Evolutionary conservation across 2,888 invertebrate species (phyloP).

Genomic region (Melipona beecheii): DNA sequence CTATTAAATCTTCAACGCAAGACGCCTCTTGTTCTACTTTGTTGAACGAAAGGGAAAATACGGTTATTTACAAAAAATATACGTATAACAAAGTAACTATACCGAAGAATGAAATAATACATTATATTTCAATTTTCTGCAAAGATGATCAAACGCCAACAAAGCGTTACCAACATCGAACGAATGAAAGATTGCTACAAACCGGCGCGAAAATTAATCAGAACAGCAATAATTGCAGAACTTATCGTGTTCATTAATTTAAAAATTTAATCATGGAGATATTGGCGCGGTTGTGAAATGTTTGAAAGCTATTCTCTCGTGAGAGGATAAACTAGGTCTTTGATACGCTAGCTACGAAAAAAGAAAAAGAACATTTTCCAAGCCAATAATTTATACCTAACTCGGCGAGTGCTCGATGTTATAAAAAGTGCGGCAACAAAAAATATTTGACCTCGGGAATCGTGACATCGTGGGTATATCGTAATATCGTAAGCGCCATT

Average conservation of each 20-base stretch:
- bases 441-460: neutral
- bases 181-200: too few species aligned
- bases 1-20: too few species aligned
- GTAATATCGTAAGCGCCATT: neutral
- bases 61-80: too few species aligned
- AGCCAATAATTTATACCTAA: conserved; percentile 8
- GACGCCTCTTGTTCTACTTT: too few species aligned
- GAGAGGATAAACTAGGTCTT: neutral
- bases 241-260: neutral
- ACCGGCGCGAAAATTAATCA: neutral
- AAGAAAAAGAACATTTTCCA: neutral
- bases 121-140: too few species aligned
- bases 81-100: too few species aligned
- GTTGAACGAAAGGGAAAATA: too few species aligned
- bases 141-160: too few species aligned
- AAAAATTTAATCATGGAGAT: too few species aligned
- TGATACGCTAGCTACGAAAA: neutral
- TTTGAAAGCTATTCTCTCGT: neutral
- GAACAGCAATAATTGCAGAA: too few species aligned
- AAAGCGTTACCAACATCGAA: too few species aligned
- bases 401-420: neutral
- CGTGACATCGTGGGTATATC: neutral
- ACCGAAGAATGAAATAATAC: too few species aligned
- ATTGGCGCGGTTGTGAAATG: neutral
- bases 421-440: neutral